These are phyloP conservation scores for Bellardia pandia DNA, from an alignment of 2,888 invertebrate genomes.

Conservation along the genomic window DNA sequence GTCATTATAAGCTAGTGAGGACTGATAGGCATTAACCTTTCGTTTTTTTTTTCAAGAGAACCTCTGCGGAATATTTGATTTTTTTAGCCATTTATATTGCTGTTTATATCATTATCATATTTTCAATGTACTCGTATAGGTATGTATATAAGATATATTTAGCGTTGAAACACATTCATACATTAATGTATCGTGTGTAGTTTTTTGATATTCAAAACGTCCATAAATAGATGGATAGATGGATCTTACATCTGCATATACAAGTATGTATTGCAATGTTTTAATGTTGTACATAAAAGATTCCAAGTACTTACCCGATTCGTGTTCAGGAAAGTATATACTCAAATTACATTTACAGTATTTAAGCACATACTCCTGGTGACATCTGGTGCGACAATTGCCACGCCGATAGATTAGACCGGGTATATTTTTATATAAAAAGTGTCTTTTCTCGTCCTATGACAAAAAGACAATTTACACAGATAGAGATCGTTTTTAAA, in stretches of 20 bases:
- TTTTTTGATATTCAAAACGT: too few species aligned
- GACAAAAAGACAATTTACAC: neutral
- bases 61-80: too few species aligned
- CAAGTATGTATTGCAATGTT: neutral
- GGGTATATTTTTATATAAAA: constrained; percentile 78
- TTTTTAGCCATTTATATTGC: too few species aligned
- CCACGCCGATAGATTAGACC: constrained; percentile 80
- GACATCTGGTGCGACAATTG: constrained; percentile 82
- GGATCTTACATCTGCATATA: neutral
- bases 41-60: too few species aligned
- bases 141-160: too few species aligned
- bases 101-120: too few species aligned
- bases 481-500: too few species aligned
- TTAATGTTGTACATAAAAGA: neutral
- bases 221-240: neutral
- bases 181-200: too few species aligned
- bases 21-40: too few species aligned
- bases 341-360: constrained; percentile 81
- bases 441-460: constrained; percentile 77
- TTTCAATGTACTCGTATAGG: too few species aligned
- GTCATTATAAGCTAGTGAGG: too few species aligned
- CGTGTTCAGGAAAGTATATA: constrained; percentile 78
- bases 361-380: constrained; percentile 79
- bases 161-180: too few species aligned
- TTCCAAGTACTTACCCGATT: constrained; percentile 68